These are phyloP conservation scores for Stichodactyla mertensii DNA, from an alignment of 64 coral and sea anemone species.

Conservation along the genomic window DNA sequence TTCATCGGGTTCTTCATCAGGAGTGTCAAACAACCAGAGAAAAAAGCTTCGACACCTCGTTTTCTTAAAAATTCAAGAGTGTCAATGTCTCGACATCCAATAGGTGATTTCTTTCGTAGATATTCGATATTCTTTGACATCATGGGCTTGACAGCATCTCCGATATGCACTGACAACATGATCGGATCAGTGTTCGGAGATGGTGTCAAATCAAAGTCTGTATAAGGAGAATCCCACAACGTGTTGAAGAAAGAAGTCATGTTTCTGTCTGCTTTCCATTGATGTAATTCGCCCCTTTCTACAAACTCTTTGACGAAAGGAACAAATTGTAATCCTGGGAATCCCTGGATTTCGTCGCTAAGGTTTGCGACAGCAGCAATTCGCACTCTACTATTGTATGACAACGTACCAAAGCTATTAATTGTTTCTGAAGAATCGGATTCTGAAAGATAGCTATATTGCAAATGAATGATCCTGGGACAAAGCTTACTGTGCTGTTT, in stretches of 20 bases:
- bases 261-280: background rate
- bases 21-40: background rate
- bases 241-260: conserved; percentile 1
- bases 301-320: background rate
- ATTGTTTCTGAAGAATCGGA: background rate
- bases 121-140: background rate
- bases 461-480: background rate
- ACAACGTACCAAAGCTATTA: background rate
- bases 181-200: background rate
- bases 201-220: background rate
- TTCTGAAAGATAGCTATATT: background rate
- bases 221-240: background rate
- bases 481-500: background rate
- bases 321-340: conserved; percentile 11
- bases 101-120: background rate
- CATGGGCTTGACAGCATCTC: background rate
- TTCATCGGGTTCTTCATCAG: background rate
- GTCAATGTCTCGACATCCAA: background rate
- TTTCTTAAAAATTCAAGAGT: background rate
- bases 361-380: background rate
- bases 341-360: background rate
- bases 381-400: background rate
- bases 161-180: conserved; percentile 12
- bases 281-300: background rate
- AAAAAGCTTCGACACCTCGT: background rate